Conservation (phyloP, 2,113 vertebrate species). For the Eolophus roseicapilla region DNA sequence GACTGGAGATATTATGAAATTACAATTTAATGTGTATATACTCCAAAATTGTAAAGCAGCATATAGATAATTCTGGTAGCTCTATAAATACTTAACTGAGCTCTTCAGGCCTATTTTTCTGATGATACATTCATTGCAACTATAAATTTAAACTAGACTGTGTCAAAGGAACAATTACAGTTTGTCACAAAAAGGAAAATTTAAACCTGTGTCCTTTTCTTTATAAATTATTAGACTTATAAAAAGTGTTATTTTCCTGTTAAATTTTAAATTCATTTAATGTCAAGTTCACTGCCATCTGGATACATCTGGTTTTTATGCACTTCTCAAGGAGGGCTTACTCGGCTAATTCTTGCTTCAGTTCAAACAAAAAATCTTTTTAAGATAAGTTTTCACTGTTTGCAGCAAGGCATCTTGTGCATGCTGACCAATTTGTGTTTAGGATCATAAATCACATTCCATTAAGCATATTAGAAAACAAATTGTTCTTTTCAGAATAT, state of each 20-base stretch:
- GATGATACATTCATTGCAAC: not conserved
- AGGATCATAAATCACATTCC: slow-evolving; percentile 37
- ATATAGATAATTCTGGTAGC: slow-evolving; percentile 40
- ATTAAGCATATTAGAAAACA: slow-evolving; percentile 44
- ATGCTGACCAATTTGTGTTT: slow-evolving; percentile 23
- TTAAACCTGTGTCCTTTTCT: slow-evolving; percentile 15
- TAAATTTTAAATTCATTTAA: slow-evolving; percentile 52
- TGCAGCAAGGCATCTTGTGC: not conserved
- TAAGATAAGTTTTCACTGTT: not conserved
- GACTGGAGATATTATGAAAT: slow-evolving; percentile 56
- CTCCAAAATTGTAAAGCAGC: slow-evolving; percentile 44
- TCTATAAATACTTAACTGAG: slow-evolving; percentile 51
- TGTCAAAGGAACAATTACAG: slow-evolving; percentile 63
- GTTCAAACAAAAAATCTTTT: not conserved
- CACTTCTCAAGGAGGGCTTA: not conserved
- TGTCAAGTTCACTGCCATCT: not conserved
- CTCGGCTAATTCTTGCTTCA: slow-evolving; percentile 4
- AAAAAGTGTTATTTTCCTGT: slow-evolving; percentile 29
- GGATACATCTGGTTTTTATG: not conserved
- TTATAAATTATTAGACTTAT: slow-evolving; percentile 50
- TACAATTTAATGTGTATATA: slow-evolving; percentile 49
- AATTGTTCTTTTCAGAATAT: slow-evolving; percentile 7
- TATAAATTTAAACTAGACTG: slow-evolving; percentile 51
- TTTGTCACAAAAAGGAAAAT: slow-evolving; percentile 48
- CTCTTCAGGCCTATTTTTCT: slow-evolving; percentile 38